Evolutionary conservation across 2,888 invertebrate genomes (phyloP).

Genomic region (Coelinius sp.): DNA sequence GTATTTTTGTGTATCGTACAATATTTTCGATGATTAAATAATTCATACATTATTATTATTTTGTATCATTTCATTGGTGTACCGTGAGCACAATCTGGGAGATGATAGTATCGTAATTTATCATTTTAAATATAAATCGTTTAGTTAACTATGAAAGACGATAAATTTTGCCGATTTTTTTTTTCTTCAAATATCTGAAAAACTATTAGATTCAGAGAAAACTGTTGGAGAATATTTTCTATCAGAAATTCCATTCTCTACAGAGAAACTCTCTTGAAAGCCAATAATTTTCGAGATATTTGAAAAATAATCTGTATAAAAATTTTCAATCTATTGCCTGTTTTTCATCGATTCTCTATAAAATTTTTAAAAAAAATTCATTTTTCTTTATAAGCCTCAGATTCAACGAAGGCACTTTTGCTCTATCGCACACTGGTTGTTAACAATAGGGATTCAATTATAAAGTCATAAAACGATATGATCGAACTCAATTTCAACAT

Average conservation of each 20-base stretch:
- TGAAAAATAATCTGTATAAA: slow-evolving; percentile 2
- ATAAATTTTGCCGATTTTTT: background rate
- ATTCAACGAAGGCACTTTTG: slow-evolving; percentile 65
- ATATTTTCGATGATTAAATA: background rate
- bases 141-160: background rate
- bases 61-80: background rate
- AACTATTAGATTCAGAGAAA: background rate
- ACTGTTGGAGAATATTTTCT: background rate
- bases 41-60: background rate
- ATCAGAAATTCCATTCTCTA: background rate
- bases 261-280: background rate
- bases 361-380: slow-evolving; percentile 41
- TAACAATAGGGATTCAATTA: slow-evolving; percentile 33
- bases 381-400: slow-evolving; percentile 56
- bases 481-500: background rate
- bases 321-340: slow-evolving; percentile 13
- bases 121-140: background rate
- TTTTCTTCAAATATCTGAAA: background rate
- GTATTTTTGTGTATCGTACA: slow-evolving; percentile 9
- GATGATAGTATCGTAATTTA: background rate
- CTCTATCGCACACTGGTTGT: slow-evolving; percentile 53
- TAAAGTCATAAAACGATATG: background rate
- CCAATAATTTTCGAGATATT: background rate
- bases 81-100: background rate
- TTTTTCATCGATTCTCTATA: slow-evolving; percentile 34